Conservation (phyloP, 2,797 vertebrate species). For the Myotis planiceps region DNA sequence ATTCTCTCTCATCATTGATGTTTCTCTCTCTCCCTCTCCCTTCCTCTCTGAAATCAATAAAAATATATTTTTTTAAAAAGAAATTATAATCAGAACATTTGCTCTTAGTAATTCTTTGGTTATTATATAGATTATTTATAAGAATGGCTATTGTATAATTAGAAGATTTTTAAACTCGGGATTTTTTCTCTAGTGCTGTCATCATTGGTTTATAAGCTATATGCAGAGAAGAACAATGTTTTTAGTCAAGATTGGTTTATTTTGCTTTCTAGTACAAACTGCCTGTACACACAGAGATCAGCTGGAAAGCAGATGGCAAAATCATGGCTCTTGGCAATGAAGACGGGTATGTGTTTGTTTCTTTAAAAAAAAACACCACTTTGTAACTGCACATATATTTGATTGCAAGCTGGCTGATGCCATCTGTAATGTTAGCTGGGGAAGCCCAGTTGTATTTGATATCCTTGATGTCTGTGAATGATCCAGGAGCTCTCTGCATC, state of each 20-base stretch:
- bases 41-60: too few relatives aligned
- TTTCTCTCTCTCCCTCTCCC: too few relatives aligned
- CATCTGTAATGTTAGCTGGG: conserved; percentile 3
- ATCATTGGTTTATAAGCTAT: neutral
- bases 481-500: neutral
- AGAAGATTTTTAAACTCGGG: neutral
- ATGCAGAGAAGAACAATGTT: neutral
- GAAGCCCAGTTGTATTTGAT: neutral
- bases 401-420: conserved; percentile 22
- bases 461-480: neutral
- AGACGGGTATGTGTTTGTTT: conserved; percentile 93
- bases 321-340: conserved; percentile 96
- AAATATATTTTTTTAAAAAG: neutral
- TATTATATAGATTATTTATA: neutral
- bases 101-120: neutral
- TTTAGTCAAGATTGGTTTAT: conserved; percentile 38
- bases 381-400: neutral
- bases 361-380: neutral
- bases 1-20: too few relatives aligned
- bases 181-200: neutral
- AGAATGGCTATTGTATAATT: neutral
- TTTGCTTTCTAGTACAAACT: conserved; percentile 93
- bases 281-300: conserved; percentile 94
- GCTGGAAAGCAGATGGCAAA: conserved; percentile 96
- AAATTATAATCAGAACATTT: conserved; percentile 1